phyloP scores from a whole-genome alignment of 23 tunicate species.

The Trididemnum miniatum region DNA sequence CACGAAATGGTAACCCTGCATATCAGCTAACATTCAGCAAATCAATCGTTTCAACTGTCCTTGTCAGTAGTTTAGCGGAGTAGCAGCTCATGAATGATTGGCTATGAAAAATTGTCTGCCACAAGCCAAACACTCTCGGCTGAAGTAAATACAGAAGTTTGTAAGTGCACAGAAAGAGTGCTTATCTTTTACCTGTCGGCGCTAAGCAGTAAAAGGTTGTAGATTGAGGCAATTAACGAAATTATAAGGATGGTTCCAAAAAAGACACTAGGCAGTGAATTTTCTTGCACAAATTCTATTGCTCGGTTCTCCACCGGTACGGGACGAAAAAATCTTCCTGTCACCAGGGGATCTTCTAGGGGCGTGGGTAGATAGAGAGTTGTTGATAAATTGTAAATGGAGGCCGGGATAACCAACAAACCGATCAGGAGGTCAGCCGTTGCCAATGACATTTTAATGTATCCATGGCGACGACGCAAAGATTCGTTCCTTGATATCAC shows the following conservation, averaged over 20 bases:
- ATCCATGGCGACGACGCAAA: constrained; percentile 72
- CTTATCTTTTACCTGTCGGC: constrained; percentile 75
- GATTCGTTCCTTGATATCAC: constrained; percentile 48
- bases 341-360: background rate
- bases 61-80: too few species aligned
- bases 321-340: background rate
- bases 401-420: constrained; percentile 68
- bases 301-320: background rate
- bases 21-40: too few species aligned
- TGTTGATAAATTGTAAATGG: constrained; percentile 59
- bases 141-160: too few species aligned
- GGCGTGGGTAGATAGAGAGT: constrained; percentile 46
- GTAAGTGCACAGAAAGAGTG: too few species aligned
- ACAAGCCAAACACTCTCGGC: too few species aligned
- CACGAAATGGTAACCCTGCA: too few species aligned
- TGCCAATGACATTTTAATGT: constrained; percentile 88
- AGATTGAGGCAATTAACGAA: constrained; percentile 70
- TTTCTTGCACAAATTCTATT: constrained; percentile 32
- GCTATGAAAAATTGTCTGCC: too few species aligned
- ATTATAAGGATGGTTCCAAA: constrained; percentile 75
- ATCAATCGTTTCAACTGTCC: too few species aligned
- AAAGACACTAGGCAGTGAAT: constrained; percentile 57
- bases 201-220: constrained; percentile 73
- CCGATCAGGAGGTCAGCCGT: constrained; percentile 79
- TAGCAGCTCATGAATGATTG: too few species aligned